phyloP scores from a whole-genome alignment of 2,113 vertebrate species.

The Macrotus californicus region DNA sequence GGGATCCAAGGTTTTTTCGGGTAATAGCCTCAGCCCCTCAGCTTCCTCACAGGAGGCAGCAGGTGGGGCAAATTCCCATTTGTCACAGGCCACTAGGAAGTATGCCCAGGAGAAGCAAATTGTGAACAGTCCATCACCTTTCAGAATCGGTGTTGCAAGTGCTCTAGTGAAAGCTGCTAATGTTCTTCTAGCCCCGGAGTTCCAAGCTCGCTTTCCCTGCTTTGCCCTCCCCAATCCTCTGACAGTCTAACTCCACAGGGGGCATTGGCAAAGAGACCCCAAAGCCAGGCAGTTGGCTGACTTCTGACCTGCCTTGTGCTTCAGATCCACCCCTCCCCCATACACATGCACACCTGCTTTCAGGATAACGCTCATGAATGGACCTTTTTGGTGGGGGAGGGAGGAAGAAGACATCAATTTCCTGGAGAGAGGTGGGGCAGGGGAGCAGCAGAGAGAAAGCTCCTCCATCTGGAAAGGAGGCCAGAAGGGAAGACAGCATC shows the following conservation, averaged over 20 bases:
- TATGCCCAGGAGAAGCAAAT: neutral
- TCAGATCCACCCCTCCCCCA: neutral
- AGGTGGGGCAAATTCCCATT: neutral
- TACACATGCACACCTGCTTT: neutral
- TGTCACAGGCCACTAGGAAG: neutral
- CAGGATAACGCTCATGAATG: neutral
- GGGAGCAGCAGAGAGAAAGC: constrained; percentile 28
- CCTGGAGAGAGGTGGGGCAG: neutral
- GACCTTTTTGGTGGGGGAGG: neutral
- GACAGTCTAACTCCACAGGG: neutral
- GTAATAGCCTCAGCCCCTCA: neutral
- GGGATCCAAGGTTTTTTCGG: neutral
- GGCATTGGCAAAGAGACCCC: neutral
- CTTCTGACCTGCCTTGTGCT: neutral
- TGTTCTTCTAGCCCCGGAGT: neutral
- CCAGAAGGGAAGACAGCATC: constrained; percentile 52
- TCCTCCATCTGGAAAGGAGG: constrained; percentile 60
- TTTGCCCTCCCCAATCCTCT: neutral
- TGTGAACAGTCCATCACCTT: neutral
- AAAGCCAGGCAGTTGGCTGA: neutral
- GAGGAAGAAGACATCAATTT: constrained; percentile 1
- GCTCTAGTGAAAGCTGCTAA: neutral
- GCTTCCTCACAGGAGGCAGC: neutral
- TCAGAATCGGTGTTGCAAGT: neutral
- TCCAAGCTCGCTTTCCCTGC: neutral